Conservation (phyloP, 1,140 invertebrate genomes). For the Prorops nasuta region DNA sequence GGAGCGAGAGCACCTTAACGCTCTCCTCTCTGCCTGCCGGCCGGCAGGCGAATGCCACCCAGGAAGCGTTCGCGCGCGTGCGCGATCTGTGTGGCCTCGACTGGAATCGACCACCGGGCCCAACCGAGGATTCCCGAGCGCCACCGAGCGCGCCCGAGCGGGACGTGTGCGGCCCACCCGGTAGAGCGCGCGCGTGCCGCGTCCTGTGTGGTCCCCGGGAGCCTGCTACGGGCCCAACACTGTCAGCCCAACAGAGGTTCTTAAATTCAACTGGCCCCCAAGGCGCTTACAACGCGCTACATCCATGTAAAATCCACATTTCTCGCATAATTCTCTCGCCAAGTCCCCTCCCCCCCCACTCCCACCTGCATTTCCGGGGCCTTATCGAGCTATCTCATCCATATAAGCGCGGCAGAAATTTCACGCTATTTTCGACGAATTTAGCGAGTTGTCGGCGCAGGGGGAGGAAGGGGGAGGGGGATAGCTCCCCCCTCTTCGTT, state of each 20-base stretch:
- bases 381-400: neutral
- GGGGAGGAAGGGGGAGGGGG: too few relatives aligned
- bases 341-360: constrained; percentile 5
- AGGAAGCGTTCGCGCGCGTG: constrained; percentile 56
- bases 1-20: constrained; percentile 21
- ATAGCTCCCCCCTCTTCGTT: too few relatives aligned
- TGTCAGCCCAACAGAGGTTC: too few relatives aligned
- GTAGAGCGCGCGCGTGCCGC: constrained; percentile 59
- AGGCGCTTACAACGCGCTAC: too few relatives aligned
- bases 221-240: too few relatives aligned
- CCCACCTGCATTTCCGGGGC: neutral
- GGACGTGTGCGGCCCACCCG: constrained; percentile 53
- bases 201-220: constrained; percentile 52
- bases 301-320: too few relatives aligned
- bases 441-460: neutral
- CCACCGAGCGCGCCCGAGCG: constrained; percentile 39
- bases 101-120: constrained; percentile 36
- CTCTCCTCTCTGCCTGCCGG: constrained; percentile 37
- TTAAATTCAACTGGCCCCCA: too few relatives aligned
- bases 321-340: constrained; percentile 4
- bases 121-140: constrained; percentile 37
- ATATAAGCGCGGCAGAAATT: too few relatives aligned
- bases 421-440: constrained; percentile 1
- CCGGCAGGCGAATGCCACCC: constrained; percentile 55
- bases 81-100: constrained; percentile 55